Base-by-base conservation (phyloP, 2,888 invertebrate species). In the Allolobophora icterica region DNA sequence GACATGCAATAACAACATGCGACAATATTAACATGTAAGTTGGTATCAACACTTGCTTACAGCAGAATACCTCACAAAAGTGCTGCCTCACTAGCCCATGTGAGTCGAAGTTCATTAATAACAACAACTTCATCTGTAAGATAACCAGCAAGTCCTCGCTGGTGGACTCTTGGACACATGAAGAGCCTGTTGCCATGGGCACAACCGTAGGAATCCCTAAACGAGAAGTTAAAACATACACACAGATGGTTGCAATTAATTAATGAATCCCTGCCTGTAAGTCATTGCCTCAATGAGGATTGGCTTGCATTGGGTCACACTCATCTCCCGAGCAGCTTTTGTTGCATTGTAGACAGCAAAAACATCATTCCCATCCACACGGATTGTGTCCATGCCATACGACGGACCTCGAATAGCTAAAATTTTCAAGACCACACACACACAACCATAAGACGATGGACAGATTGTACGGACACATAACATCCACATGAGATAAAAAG, bases 221-320 rank as follows among this genome's bases (percentile, higher is more conserved):
- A n/a, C 13, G n/a, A 71, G 71, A 30, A n/a, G n/a, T n/a, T n/a
- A n/a, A n/a, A n/a, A 71, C 3, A 13, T n/a, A 71, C 71, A 71
- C n/a, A 71, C 11, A 71, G 71, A 71, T 71, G 8, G n/a, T 13
- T n/a, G n/a, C 8, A 71, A 71, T 71, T n/a, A n/a, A 71, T 71
- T 11, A n/a, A 71, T 71, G 30, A 71, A 30, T 71, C 11, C 87
- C n/a, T 35, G 98, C 98, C 98, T 97, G 95, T 99, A 99, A 6
- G 98, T 98, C 97, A 99, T 97, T 19, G 99, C 99, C 96, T 99
- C 99, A 92, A 99, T 97, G 0, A 99, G 96, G 91, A 99, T 97
- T 0, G 99, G 99, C 94, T 97, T 97, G 94, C 97, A 97, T 94
- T 97, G 96, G 15, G 96, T 96, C 0, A 98, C 94, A 24, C 97